These are phyloP conservation scores for Hemichromis elongatus DNA, from an alignment of 2,113 vertebrate species.

Conservation along the genomic window DNA sequence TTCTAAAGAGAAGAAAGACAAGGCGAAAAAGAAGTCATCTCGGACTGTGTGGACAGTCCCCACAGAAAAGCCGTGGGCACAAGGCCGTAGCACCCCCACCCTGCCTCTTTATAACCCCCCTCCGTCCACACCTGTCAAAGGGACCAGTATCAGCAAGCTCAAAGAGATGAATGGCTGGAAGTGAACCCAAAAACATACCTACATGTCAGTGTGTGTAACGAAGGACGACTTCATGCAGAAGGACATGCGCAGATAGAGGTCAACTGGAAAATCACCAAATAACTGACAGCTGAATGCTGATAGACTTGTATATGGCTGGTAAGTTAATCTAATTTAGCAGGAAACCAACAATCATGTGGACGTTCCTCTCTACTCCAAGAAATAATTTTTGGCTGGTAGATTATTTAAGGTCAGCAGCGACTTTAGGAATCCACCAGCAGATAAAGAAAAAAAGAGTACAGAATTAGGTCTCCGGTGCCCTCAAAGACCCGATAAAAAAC, in stretches of 20 bases:
- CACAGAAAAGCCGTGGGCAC: constrained; percentile 50
- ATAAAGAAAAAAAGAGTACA: background rate
- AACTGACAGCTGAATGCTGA: constrained; percentile 19
- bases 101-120: constrained; percentile 61
- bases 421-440: constrained; percentile 7
- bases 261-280: constrained; percentile 10
- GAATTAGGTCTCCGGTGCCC: background rate
- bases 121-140: constrained; percentile 62
- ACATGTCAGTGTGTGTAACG: background rate
- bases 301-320: constrained; percentile 33
- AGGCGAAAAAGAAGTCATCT: constrained; percentile 45
- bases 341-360: constrained; percentile 33
- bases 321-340: constrained; percentile 35
- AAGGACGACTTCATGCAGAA: background rate
- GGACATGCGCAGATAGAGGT: background rate
- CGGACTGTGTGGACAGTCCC: constrained; percentile 62
- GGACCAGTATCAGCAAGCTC: constrained; percentile 54
- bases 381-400: constrained; percentile 14
- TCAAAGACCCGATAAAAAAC: constrained; percentile 8
- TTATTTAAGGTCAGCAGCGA: constrained; percentile 34
- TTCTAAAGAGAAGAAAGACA: constrained; percentile 42
- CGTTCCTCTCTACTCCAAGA: constrained; percentile 20
- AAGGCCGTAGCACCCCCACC: constrained; percentile 53
- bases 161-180: constrained; percentile 73
- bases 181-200: constrained; percentile 7